These are phyloP conservation scores for Bicyclus anynana DNA, from an alignment of 1,140 invertebrate genomes.

Conservation along the genomic window DNA sequence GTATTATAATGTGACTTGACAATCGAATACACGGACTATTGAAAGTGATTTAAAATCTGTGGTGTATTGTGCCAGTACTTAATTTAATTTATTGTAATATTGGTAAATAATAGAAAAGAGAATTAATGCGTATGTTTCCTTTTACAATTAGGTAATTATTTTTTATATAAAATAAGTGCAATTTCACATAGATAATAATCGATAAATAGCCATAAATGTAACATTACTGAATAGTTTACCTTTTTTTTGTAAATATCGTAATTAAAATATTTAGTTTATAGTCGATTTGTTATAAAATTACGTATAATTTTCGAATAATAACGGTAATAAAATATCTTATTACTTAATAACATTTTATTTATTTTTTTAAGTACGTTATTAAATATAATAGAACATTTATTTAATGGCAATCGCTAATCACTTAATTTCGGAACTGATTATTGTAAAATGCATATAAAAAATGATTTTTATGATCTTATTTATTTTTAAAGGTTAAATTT, in stretches of 20 bases:
- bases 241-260: slow-evolving; percentile 22
- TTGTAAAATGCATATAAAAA: slow-evolving; percentile 17
- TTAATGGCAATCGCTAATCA: slow-evolving; percentile 19
- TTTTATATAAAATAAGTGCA: slow-evolving; percentile 29
- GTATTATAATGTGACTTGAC: no score
- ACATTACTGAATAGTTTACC: neutral
- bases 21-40: neutral
- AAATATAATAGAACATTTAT: slow-evolving; percentile 21
- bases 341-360: slow-evolving; percentile 22
- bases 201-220: slow-evolving; percentile 19
- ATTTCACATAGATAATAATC: slow-evolving; percentile 18
- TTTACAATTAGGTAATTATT: neutral
- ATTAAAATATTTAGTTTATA: slow-evolving; percentile 21
- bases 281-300: slow-evolving; percentile 24
- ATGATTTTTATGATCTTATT: slow-evolving; percentile 24
- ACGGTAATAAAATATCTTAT: slow-evolving; percentile 22
- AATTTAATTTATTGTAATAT: slow-evolving; percentile 18
- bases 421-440: slow-evolving; percentile 20
- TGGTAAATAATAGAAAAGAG: neutral
- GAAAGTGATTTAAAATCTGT: slow-evolving; percentile 4
- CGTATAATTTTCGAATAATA: slow-evolving; percentile 17
- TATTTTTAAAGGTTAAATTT: slow-evolving; percentile 13
- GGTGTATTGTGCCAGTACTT: slow-evolving; percentile 26
- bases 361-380: slow-evolving; percentile 27
- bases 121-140: neutral